Conservation (phyloP, 2,113 vertebrate genomes). For the Etia nguti region DNA sequence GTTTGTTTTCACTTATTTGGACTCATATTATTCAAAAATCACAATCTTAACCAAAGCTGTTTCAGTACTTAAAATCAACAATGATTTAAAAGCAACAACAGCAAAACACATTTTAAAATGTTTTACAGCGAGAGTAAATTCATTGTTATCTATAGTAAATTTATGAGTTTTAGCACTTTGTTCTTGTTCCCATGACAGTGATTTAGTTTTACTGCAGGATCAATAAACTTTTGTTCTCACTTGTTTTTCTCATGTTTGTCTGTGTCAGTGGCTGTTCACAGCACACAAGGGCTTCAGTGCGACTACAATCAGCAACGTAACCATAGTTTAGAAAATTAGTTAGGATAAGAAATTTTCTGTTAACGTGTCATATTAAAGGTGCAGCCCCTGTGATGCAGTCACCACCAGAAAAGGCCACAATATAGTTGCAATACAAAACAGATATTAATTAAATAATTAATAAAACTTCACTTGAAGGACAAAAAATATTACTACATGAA, state of each 20-base stretch:
- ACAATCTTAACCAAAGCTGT: not conserved
- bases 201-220: not conserved
- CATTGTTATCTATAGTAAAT: no score
- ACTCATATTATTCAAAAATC: fast-evolving
- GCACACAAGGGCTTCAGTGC: not conserved
- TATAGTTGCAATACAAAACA: not conserved
- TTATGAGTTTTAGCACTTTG: not conserved
- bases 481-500: not conserved
- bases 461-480: fast-evolving
- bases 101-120: not conserved
- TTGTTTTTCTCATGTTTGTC: not conserved
- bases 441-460: not conserved
- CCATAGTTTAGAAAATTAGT: fast-evolving
- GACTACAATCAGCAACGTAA: fast-evolving
- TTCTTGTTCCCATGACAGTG: fast-evolving
- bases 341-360: fast-evolving
- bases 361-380: fast-evolving
- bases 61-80: not conserved
- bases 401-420: fast-evolving
- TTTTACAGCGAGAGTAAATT: no score
- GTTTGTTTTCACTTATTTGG: fast-evolving
- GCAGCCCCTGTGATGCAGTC: fast-evolving
- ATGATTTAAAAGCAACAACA: not conserved
- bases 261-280: not conserved
- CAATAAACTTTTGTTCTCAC: not conserved